These are phyloP conservation scores for Myotis planiceps DNA, from an alignment of 2,797 vertebrate genomes.

Conservation along the genomic window DNA sequence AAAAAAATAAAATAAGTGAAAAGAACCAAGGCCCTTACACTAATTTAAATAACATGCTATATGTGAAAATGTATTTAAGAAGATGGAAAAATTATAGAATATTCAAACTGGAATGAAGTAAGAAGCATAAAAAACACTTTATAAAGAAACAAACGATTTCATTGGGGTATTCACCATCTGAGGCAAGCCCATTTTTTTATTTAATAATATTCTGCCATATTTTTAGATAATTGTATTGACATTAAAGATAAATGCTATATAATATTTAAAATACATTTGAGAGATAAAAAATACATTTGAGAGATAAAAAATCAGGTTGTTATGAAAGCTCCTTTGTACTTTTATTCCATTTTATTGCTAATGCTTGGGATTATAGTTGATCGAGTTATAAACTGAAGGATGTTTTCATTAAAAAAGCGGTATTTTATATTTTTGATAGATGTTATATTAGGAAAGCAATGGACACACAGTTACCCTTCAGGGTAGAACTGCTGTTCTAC, in stretches of 20 bases:
- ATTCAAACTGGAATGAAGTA: not conserved
- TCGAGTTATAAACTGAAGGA: not conserved
- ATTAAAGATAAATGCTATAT: not conserved
- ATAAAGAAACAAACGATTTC: not conserved
- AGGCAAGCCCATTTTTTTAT: not conserved
- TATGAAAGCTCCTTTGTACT: not conserved
- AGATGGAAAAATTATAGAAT: not conserved
- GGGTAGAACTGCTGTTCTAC: not conserved
- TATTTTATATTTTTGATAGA: not conserved
- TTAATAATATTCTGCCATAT: not conserved
- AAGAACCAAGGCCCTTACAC: not conserved
- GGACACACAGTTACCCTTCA: not conserved
- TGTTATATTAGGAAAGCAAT: not conserved
- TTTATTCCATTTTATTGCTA: not conserved
- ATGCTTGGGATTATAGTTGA: not conserved
- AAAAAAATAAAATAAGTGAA: not conserved
- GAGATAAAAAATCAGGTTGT: not conserved
- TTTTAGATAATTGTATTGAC: not conserved
- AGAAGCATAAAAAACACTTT: not conserved
- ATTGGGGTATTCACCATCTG: not conserved
- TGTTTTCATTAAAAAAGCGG: not conserved
- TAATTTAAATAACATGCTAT: not conserved
- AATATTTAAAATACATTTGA: not conserved
- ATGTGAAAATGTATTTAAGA: not conserved
- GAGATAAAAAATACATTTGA: not conserved